Evolutionary conservation across 2,113 vertebrate genomes (phyloP).

Genomic region (Scolopax mira): DNA sequence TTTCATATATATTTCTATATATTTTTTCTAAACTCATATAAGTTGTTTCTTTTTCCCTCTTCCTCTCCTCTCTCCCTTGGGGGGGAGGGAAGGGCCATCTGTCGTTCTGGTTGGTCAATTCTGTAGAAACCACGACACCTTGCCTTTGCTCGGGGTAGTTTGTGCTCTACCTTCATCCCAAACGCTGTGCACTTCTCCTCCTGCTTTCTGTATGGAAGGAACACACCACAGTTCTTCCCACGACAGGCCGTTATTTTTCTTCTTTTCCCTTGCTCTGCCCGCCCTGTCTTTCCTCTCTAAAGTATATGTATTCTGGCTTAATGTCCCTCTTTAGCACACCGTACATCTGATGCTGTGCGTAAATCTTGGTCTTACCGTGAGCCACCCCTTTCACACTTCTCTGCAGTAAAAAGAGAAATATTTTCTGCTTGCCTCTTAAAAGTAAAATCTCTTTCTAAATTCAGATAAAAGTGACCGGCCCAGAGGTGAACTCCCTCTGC

Average conservation of each 20-base stretch:
- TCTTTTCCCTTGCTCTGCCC: neutral
- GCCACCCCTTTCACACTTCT: neutral
- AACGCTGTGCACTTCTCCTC: neutral
- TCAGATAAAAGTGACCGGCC: neutral
- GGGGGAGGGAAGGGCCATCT: too few species aligned
- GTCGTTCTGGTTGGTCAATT: too few species aligned
- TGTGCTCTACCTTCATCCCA: neutral
- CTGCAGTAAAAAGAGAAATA: accelerated
- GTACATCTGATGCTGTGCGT: accelerated
- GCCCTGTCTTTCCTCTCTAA: neutral
- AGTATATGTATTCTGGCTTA: neutral
- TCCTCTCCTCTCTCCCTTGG: too few species aligned
- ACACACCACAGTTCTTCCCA: neutral
- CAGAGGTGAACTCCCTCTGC: neutral
- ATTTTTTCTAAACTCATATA: too few species aligned
- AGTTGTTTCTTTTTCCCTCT: too few species aligned
- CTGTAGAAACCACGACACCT: too few species aligned
- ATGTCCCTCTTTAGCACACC: neutral
- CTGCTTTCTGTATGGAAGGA: neutral
- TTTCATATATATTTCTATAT: too few species aligned
- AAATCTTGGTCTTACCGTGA: neutral
- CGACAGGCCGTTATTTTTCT: accelerated
- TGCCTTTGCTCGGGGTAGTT: neutral
- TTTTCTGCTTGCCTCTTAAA: neutral
- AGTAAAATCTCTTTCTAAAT: neutral